Base-by-base conservation (phyloP, 2,888 invertebrate species). In the Hecatera dysodea region DNA sequence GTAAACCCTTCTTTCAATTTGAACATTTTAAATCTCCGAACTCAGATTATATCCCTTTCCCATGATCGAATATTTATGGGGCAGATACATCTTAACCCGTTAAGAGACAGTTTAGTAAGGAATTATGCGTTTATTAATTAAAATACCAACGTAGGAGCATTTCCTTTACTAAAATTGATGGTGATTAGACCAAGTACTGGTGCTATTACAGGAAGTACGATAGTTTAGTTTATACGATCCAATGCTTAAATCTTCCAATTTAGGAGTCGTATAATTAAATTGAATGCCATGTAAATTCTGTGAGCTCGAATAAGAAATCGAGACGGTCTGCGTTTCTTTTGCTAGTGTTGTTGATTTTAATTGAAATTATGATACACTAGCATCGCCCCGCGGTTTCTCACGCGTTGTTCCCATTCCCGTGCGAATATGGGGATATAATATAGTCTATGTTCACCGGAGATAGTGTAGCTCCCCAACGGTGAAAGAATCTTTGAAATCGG, bases 81-180 rank as follows among this genome's bases (percentile, higher is more conserved):
- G 46, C 48, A 56, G 79, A 79, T 81, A 72, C 64, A 69, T 82
- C 68, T 69, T 29, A 81, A 67, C 70, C 62, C 62, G 70, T 73
- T 82, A 66, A 61, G 60, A 69, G 65, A 59, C 80, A 63, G 67
- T 71, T 80, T 56, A 74, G 63, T 75, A 66, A 64, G 57, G 68
- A 74, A 75, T 84, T 72, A 79, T 77, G 79, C 71, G 55, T 84
- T 70, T 73, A 84, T 81, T 84, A 83, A 84, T 81, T 84, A 83
- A 83, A 84, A 83, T 80, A 74, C 83, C 81, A 52, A 62, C 56
- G 69, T 44, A 61, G 61, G 24, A 71, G 56, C 68, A 78, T 78
- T 83, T 84, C 74, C 81, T 80, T 77, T 67, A 81, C 57, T 50
- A 80, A 81, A 74, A 60, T 74, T 64, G 65, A 83, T 74, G 76